These are phyloP conservation scores for Smutsia temminckii DNA, from an alignment of 2,797 vertebrate genomes.

Conservation along the genomic window DNA sequence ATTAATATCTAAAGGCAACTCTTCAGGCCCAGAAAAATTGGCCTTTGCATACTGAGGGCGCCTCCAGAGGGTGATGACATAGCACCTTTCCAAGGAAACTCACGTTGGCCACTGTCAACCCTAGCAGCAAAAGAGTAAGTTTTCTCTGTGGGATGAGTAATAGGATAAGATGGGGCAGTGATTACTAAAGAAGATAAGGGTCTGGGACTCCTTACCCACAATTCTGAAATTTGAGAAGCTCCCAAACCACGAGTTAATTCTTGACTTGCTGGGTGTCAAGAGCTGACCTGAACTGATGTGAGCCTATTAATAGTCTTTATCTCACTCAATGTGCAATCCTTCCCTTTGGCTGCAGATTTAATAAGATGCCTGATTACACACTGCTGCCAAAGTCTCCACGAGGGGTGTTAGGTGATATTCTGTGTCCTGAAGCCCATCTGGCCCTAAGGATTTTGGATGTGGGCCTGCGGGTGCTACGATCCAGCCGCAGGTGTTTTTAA, in stretches of 20 bases:
- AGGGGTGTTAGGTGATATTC: background rate
- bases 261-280: background rate
- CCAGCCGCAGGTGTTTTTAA: conserved; percentile 10
- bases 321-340: background rate
- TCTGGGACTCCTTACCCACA: background rate
- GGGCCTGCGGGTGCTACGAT: background rate
- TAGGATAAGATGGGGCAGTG: background rate
- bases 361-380: background rate
- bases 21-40: background rate
- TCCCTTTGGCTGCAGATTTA: conserved; percentile 42
- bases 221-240: conserved; percentile 43
- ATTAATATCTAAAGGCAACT: background rate
- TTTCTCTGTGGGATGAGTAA: background rate
- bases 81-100: background rate
- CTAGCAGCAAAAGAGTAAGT: background rate
- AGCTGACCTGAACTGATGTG: background rate
- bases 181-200: background rate
- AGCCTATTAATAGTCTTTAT: conserved; percentile 50
- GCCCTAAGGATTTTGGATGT: background rate
- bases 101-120: background rate
- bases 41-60: background rate
- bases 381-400: background rate
- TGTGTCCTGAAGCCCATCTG: background rate
- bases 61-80: background rate
- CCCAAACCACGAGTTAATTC: background rate